Evolutionary conservation across 2,888 invertebrate species (phyloP).

Genomic region (Drosophila austrosaltans): DNA sequence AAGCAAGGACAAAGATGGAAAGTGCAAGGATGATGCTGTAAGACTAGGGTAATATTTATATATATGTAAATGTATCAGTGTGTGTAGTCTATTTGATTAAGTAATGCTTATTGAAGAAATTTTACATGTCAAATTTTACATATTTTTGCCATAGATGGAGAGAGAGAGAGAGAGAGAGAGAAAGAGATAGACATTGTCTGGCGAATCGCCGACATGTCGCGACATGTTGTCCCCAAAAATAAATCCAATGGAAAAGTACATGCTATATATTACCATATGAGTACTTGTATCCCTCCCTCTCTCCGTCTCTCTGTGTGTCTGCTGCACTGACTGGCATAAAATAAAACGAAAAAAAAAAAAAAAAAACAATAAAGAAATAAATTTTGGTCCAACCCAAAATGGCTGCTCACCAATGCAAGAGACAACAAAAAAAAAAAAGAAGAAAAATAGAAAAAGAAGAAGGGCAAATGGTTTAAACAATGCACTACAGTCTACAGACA

Average conservation of each 20-base stretch:
- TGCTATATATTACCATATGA: constrained; percentile 4
- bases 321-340: neutral
- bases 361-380: constrained; percentile 10
- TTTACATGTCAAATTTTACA: constrained; percentile 12
- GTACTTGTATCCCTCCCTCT: neutral
- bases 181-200: constrained; percentile 39
- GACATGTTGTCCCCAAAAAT: constrained; percentile 37
- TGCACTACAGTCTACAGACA: constrained; percentile 30
- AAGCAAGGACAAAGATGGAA: no score
- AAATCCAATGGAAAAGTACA: constrained; percentile 22
- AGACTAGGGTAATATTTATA: no score
- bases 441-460: neutral
- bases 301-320: neutral
- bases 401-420: constrained; percentile 9
- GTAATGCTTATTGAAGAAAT: constrained; percentile 6
- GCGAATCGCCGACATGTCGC: constrained; percentile 52
- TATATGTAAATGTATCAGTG: neutral
- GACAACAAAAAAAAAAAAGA: constrained; percentile 3
- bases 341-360: constrained; percentile 7
- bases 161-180: no score
- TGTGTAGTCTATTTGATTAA: neutral
- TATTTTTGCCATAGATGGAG: constrained; percentile 26
- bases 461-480: constrained; percentile 37
- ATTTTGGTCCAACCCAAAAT: constrained; percentile 13
- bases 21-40: no score